phyloP scores from a whole-genome alignment of 2,888 invertebrate genomes.

The Odontomyia ornata region DNA sequence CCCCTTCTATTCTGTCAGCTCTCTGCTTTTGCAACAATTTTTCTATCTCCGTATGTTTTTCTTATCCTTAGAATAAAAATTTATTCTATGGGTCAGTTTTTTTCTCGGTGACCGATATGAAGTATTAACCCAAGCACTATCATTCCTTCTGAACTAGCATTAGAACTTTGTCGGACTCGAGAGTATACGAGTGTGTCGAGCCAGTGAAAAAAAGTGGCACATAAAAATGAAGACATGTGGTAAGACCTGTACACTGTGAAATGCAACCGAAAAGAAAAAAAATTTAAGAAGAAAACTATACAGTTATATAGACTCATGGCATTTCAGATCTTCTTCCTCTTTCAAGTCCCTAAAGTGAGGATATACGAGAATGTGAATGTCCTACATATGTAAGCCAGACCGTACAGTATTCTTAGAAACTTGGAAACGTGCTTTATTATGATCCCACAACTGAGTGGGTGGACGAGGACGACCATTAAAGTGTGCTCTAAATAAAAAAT shows the following conservation, averaged over 20 bases:
- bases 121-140: background rate
- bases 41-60: too few species aligned
- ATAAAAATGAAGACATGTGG: conserved; percentile 38
- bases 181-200: background rate
- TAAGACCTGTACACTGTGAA: conserved; percentile 11
- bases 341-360: background rate
- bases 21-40: too few species aligned
- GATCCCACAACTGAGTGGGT: conserved; percentile 12
- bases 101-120: conserved; percentile 20
- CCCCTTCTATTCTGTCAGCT: too few species aligned
- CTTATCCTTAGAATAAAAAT: background rate
- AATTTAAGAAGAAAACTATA: background rate
- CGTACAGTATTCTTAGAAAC: conserved; percentile 9
- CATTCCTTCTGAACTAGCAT: background rate
- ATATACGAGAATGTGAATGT: background rate
- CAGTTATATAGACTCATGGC: background rate
- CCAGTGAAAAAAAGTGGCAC: background rate
- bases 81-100: background rate
- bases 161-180: background rate
- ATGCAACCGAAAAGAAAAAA: background rate
- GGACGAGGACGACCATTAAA: conserved; percentile 18
- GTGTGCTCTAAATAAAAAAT: conserved; percentile 18
- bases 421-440: conserved; percentile 42
- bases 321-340: too few species aligned
- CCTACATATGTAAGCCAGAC: background rate